Base-by-base conservation (phyloP, 2,888 invertebrate genomes). In the Muscina levida region DNA sequence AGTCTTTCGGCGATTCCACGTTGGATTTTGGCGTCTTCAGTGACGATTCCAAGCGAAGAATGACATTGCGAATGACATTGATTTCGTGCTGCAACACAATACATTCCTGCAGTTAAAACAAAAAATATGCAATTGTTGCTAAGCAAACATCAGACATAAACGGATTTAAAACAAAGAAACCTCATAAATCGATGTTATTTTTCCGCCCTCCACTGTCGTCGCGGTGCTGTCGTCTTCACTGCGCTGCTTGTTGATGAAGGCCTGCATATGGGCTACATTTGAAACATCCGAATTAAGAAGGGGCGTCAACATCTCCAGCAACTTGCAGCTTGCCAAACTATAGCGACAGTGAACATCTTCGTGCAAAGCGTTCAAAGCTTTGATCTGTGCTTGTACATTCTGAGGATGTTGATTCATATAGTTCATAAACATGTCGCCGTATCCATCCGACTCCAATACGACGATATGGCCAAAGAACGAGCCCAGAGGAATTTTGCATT, bases 391-490 rank as follows among this genome's bases (percentile, higher is more conserved):
- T 84, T 87, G 87, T 51, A 91, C 84, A 71, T 88, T 88, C 26
- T 85, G 85, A 0, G 84, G 68, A 13, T 88, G 87, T 31, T 87
- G 87, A 42, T 86, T 88, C 59, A 90, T 85, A 68, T 87, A 88
- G 56, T 87, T 85, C 75, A 87, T 79, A 57, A 90, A 72, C 62
- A 88, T 86, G 85, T 91, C 90, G 0, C 89, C 89, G 70, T 90
- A 90, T 1, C 88, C 88, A 82, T 93, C 93, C 80, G 94, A 94
- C 17, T 94, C 93, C 11, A 97, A 91, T 76, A 96, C 93, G 1
- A 96, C 94, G 48, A 96, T 93, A 89, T 97, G 97, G 0, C 98
- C 98, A 88, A 96, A 98, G 91, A 97, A 98, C 90, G 95, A 95
- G n/a, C 97, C 98, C 44, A 97, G 92, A 0, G 97, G 97, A 82